Evolutionary conservation across 2,888 invertebrate genomes (phyloP).

Genomic region (Patella pellucida): DNA sequence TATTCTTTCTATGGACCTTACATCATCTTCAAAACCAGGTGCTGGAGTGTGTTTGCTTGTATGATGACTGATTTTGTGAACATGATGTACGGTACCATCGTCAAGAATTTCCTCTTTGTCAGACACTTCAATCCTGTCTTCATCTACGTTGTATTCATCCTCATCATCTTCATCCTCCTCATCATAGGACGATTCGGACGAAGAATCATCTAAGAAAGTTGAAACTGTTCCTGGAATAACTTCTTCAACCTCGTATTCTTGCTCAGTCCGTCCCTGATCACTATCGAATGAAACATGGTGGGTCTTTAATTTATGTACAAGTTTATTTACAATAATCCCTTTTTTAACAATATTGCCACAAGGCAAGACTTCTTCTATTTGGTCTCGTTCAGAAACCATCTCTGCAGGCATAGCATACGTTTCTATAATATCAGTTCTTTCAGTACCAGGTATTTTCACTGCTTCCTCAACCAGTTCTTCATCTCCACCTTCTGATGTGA

Average conservation of each 20-base stretch:
- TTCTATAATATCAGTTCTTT: conserved; percentile 41
- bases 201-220: conserved; percentile 30
- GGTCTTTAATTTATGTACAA: conserved; percentile 58
- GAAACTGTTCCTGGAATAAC: conserved; percentile 24
- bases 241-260: conserved; percentile 24
- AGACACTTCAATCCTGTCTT: conserved; percentile 45
- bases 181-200: conserved; percentile 32
- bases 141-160: background rate
- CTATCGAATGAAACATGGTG: conserved; percentile 55
- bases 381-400: conserved; percentile 48
- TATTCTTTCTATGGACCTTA: conserved; percentile 32
- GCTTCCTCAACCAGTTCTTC: conserved; percentile 50
- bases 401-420: conserved; percentile 51
- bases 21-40: conserved; percentile 44
- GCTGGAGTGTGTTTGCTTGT: conserved; percentile 46
- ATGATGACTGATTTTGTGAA: conserved; percentile 47
- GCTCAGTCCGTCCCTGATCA: conserved; percentile 12
- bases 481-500: conserved; percentile 48
- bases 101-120: conserved; percentile 57
- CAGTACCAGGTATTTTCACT: conserved; percentile 42
- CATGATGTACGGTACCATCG: conserved; percentile 60
- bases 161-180: conserved; percentile 38
- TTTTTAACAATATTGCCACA: conserved; percentile 60
- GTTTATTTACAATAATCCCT: conserved; percentile 58
- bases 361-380: conserved; percentile 54